Evolutionary conservation across 2,888 invertebrate species (phyloP).

Genomic region (Bombylius major): DNA sequence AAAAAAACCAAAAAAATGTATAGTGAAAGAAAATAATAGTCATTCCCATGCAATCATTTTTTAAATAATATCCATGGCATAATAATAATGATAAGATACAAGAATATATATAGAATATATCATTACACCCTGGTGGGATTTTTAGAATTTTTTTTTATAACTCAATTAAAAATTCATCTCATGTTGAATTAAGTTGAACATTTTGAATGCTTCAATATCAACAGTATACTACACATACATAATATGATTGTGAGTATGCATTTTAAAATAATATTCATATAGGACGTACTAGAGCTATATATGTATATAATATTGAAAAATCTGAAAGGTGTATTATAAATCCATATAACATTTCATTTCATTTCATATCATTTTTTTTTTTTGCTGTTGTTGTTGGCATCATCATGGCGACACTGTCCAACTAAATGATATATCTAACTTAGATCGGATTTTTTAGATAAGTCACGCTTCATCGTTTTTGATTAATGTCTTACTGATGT

Average conservation of each 20-base stretch:
- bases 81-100: too few relatives aligned
- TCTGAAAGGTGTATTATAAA: too few relatives aligned
- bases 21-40: too few relatives aligned
- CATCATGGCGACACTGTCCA: constrained; percentile 6
- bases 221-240: not conserved
- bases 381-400: not conserved
- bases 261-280: too few relatives aligned
- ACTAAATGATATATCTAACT: constrained; percentile 8
- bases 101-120: too few relatives aligned
- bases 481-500: constrained; percentile 6
- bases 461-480: constrained; percentile 13
- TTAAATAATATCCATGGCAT: too few relatives aligned
- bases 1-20: too few relatives aligned
- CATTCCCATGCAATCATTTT: too few relatives aligned
- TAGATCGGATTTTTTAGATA: constrained; percentile 12
- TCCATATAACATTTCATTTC: not conserved
- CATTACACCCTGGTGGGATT: not conserved
- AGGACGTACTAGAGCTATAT: too few relatives aligned
- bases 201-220: constrained; percentile 2
- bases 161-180: constrained; percentile 21
- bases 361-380: not conserved
- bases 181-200: constrained; percentile 16
- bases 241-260: too few relatives aligned
- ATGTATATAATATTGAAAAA: too few relatives aligned
- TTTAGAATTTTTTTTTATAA: constrained; percentile 18